These are phyloP conservation scores for Drosophila parabipectinata DNA, from an alignment of 1,140 invertebrate species.

Conservation along the genomic window DNA sequence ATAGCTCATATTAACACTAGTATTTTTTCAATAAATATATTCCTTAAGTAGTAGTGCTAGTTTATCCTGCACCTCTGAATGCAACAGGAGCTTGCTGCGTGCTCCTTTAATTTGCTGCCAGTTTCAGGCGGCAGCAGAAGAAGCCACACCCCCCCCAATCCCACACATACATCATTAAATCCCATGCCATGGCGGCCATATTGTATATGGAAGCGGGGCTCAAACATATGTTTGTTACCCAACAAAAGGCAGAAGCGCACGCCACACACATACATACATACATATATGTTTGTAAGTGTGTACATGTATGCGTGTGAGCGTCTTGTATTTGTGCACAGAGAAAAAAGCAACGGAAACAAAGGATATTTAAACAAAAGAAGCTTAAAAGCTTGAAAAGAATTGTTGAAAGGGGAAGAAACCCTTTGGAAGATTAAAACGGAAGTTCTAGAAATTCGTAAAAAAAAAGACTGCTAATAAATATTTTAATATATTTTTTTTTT, in stretches of 20 bases:
- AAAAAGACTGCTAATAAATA: neutral
- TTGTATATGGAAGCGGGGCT: conserved; percentile 65
- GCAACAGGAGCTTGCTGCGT: conserved; percentile 14
- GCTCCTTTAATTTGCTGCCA: conserved; percentile 60
- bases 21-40: neutral
- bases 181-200: conserved; percentile 50
- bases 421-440: neutral
- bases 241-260: conserved; percentile 20
- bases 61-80: neutral
- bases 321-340: conserved; percentile 3
- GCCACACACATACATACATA: conserved; percentile 14
- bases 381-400: neutral
- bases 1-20: neutral
- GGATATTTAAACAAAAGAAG: neutral
- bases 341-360: conserved; percentile 2
- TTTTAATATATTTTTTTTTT: too few species aligned
- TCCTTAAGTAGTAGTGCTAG: neutral
- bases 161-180: conserved; percentile 22
- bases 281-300: neutral
- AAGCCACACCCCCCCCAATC: neutral
- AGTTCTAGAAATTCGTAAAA: neutral
- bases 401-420: neutral
- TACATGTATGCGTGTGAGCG: neutral
- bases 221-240: conserved; percentile 75
- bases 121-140: conserved; percentile 30